Conservation (phyloP, 1,140 invertebrate genomes). For the Ericerus pela region DNA sequence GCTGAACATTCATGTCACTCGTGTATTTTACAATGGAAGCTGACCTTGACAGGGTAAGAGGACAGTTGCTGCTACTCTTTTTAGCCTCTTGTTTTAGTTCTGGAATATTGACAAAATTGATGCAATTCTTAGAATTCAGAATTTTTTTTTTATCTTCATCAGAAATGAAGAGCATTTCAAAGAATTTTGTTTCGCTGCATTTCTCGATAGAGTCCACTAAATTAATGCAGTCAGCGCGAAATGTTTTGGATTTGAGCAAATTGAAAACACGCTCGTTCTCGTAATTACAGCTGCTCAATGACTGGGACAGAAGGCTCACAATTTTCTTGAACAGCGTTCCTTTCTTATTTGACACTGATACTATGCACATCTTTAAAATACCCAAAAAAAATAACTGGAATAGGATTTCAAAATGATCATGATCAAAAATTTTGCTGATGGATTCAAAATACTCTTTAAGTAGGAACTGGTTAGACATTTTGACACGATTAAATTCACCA, state of each 20-base stretch:
- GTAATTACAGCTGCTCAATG: not conserved
- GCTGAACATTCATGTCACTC: no score
- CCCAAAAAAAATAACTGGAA: not conserved
- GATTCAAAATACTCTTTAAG: not conserved
- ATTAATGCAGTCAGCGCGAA: not conserved
- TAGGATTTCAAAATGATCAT: not conserved
- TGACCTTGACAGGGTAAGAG: no score
- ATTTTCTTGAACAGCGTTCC: conserved; percentile 1
- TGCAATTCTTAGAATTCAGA: no score
- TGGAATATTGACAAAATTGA: no score
- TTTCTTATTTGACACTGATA: not conserved
- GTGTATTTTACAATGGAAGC: no score
- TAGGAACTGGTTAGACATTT: not conserved
- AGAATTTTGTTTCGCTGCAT: not conserved
- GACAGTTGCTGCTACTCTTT: no score
- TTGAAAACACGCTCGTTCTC: not conserved
- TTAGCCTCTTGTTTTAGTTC: no score
- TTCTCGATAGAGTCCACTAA: not conserved
- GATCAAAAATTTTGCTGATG: not conserved
- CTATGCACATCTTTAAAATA: not conserved
- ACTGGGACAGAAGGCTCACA: not conserved
- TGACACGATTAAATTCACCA: not conserved
- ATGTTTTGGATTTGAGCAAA: not conserved
- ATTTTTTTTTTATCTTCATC: not conserved
- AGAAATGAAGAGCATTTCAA: not conserved